Conservation (phyloP, 1,140 invertebrate genomes). For the Brachionus manjavacas region DNA sequence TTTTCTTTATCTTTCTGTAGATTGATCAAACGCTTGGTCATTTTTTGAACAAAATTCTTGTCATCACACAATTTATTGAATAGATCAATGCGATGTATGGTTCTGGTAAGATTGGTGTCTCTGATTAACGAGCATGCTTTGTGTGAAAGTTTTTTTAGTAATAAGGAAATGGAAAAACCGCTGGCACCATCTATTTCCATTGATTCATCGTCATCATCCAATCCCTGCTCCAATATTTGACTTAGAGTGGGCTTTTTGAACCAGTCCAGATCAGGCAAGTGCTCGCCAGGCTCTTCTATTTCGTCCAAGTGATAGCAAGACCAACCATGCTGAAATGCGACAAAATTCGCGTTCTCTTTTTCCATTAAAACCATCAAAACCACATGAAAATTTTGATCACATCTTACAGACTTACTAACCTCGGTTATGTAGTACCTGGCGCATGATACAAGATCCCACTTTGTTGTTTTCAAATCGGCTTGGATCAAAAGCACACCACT, state of each 20-base stretch:
- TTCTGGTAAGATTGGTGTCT: conserved; percentile 28
- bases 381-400: conserved; percentile 46
- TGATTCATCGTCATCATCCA: background rate
- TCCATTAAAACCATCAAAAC: conserved; percentile 49
- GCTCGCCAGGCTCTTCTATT: background rate
- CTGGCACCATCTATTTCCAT: background rate
- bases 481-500: conserved; percentile 49
- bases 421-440: conserved; percentile 46
- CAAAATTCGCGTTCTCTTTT: conserved; percentile 48
- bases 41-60: background rate
- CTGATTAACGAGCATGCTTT: conserved; percentile 7
- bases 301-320: conserved; percentile 40
- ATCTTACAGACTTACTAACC: background rate
- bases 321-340: conserved; percentile 47
- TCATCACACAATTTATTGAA: conserved; percentile 4
- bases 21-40: background rate
- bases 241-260: background rate
- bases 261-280: background rate
- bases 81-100: background rate
- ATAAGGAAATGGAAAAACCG: background rate
- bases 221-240: background rate
- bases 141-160: background rate
- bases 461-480: conserved; percentile 50
- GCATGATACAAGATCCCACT: conserved; percentile 49
- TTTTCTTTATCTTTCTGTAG: background rate